A percentile compares a stretch with the other conserved stretches of the same genome.
These are phyloP conservation scores for Aphis craccivora DNA, from an alignment of 1,140 invertebrate species.

Conservation along the genomic window DNA sequence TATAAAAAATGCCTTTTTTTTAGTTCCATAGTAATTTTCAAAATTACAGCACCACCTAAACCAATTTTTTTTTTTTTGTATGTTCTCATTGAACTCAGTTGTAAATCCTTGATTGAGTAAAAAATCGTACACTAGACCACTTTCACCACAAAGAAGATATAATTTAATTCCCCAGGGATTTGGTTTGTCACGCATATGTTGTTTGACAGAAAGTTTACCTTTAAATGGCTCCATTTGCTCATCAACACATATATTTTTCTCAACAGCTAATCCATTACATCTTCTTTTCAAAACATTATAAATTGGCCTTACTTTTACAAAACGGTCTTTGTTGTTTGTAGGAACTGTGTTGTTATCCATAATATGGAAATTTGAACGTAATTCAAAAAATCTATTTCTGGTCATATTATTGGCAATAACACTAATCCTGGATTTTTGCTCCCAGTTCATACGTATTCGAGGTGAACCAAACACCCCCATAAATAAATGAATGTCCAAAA, in stretches of 20 bases:
- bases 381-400: not conserved
- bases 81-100: not conserved
- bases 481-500: not conserved
- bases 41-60: slow-evolving; percentile 9
- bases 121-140: not conserved
- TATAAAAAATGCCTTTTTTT: slow-evolving; percentile 22
- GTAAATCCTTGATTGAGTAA: not conserved
- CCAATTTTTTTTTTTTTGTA: slow-evolving; percentile 8
- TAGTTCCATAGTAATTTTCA: not conserved
- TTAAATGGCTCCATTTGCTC: not conserved
- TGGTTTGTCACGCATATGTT: not conserved
- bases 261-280: not conserved
- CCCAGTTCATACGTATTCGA: not conserved
- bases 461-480: not conserved
- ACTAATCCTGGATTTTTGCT: not conserved
- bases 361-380: not conserved
- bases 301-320: not conserved
- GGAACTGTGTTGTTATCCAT: not conserved
- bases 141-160: not conserved
- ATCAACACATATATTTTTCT: not conserved
- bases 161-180: not conserved
- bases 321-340: not conserved
- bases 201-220: not conserved
- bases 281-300: not conserved
- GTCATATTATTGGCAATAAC: not conserved